Percentiles rank a stretch among this genome's conserved stretches.
Evolutionary conservation across 2,113 vertebrate genomes (phyloP).

Genomic region (Pomatorhinus ruficollis): DNA sequence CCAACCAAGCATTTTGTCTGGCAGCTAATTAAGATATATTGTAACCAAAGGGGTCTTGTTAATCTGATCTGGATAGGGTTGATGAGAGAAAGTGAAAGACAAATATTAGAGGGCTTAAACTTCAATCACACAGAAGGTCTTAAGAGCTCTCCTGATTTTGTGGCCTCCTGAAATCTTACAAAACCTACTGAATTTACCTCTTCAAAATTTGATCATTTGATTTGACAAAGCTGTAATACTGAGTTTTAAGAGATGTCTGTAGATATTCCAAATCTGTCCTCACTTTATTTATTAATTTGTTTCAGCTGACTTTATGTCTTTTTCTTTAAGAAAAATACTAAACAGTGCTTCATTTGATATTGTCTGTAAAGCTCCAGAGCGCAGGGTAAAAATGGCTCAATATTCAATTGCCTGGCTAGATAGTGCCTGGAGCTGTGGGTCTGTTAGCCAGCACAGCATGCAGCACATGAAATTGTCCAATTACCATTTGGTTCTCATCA

Average conservation of each 20-base stretch:
- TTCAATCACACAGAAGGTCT: not conserved
- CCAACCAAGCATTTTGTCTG: not conserved
- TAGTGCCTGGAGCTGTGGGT: not conserved
- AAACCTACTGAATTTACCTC: not conserved
- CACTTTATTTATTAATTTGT: not conserved
- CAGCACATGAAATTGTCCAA: not conserved
- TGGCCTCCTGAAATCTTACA: not conserved
- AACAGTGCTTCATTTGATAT: not conserved
- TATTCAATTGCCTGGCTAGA: not conserved
- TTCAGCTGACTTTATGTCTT: not conserved
- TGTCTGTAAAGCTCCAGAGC: not conserved
- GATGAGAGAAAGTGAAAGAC: not conserved
- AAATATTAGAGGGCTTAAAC: not conserved
- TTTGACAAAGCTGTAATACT: not conserved
- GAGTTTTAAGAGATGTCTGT: not conserved
- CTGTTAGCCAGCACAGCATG: not conserved
- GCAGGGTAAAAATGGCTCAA: not conserved
- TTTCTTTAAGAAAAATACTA: not conserved
- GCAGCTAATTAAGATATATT: not conserved
- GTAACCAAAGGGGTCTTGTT: not conserved
- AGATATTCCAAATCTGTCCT: not conserved
- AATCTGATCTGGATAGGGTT: not conserved
- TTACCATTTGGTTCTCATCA: not conserved
- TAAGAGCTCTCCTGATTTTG: not conserved
- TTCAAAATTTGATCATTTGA: not conserved